Conservation (phyloP, 1,140 invertebrate species). For the Pseudomyrmex dendroicus region DNA sequence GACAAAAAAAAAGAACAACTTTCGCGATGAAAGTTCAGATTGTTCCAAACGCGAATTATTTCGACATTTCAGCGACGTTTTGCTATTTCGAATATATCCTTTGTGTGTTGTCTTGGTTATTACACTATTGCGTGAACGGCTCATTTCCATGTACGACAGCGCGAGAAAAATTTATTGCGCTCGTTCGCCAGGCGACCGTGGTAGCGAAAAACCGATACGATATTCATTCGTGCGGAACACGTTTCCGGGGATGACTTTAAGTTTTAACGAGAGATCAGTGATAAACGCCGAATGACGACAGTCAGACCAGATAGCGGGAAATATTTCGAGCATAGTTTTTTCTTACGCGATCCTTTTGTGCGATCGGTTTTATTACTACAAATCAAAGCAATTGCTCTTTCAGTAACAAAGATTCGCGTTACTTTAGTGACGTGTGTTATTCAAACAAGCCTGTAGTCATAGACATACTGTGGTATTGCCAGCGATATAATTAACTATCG, state of each 20-base stretch:
- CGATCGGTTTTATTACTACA: not conserved
- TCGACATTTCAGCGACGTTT: constrained; percentile 19
- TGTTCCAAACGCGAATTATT: constrained; percentile 14
- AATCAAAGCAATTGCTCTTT: not conserved
- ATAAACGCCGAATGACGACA: constrained; percentile 61
- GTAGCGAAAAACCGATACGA: constrained; percentile 53
- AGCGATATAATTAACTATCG: not conserved
- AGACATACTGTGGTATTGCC: not conserved
- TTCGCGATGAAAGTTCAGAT: not conserved
- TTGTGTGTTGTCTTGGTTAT: constrained; percentile 49
- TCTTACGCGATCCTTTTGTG: constrained; percentile 6
- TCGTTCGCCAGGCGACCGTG: constrained; percentile 39
- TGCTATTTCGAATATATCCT: constrained; percentile 47
- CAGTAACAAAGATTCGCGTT: not conserved
- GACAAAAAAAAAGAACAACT: not conserved
- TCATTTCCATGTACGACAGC: constrained; percentile 40
- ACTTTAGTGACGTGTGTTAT: constrained; percentile 8
- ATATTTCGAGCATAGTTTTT: constrained; percentile 4
- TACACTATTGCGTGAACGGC: constrained; percentile 10
- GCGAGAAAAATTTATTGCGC: constrained; percentile 67
- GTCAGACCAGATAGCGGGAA: constrained; percentile 9
- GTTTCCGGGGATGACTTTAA: constrained; percentile 53
- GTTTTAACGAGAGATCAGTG: constrained; percentile 70
- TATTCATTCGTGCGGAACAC: constrained; percentile 14
- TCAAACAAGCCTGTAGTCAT: not conserved